A percentile compares a stretch with the other conserved stretches of the same genome.
Conservation (phyloP, 2,113 vertebrate genomes). For the Oceanites oceanicus region DNA sequence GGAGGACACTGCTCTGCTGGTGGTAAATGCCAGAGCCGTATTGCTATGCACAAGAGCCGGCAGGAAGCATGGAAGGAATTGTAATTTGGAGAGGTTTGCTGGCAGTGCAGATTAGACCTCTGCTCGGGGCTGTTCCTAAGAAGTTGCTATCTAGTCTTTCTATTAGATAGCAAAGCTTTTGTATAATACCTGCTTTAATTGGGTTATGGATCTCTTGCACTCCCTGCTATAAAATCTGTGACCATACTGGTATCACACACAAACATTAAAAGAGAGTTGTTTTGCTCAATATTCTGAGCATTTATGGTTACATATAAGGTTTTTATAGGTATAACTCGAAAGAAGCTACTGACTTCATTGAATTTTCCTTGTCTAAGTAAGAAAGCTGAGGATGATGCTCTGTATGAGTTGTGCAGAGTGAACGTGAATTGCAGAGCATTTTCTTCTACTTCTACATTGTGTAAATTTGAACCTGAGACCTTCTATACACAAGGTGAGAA, state of each 20-base stretch:
- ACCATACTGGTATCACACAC: not conserved
- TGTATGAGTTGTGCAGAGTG: not conserved
- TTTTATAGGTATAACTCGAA: not conserved
- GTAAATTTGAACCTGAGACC: conserved; percentile 47
- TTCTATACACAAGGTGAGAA: conserved; percentile 29
- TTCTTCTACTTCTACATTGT: not conserved
- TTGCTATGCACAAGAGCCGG: not conserved
- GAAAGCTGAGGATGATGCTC: not conserved
- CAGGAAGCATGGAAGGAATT: not conserved
- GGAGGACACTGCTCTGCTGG: not conserved
- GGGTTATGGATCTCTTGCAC: not conserved
- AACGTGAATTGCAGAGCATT: not conserved
- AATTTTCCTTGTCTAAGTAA: not conserved
- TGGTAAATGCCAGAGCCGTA: fast-evolving
- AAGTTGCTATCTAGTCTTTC: not conserved
- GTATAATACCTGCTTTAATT: not conserved
- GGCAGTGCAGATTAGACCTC: not conserved
- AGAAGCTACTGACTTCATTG: not conserved
- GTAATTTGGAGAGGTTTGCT: not conserved
- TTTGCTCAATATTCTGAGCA: not conserved
- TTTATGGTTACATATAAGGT: not conserved
- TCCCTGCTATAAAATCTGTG: not conserved
- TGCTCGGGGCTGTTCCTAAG: not conserved
- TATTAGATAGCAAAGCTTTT: not conserved
- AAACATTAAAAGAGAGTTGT: not conserved